Base-by-base conservation (phyloP, 2,888 invertebrate genomes). In the Punctoribates punctum region DNA sequence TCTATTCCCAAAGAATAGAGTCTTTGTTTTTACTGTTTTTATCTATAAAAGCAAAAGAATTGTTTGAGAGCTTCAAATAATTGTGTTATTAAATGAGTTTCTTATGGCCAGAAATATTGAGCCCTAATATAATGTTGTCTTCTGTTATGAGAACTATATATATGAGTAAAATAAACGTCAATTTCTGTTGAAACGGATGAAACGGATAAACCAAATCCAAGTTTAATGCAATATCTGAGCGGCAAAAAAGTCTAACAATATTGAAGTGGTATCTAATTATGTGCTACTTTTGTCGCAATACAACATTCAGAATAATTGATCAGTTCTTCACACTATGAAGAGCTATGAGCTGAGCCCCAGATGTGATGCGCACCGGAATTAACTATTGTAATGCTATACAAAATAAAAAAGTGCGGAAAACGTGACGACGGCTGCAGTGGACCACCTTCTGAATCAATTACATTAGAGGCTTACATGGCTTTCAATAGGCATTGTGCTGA, bases 391-490 rank as follows among this genome's bases (percentile, higher is more conserved):
- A 60, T 60, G 23, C 25, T 4, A 65, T 65, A 34, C 29, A 34
- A 38, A 65, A 38, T 38, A 65, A 65, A 65, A 65, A 42, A 42
- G 42, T 27, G 38, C 38, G 38, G 25, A 60, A 29, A 25, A 60
- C 60, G 17, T 60, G 27, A 60, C 60, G 60, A 60, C 60, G 15
- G 15, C 25, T 65, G 13, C 20, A 29, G n/a, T 65, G 38, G 34
- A 65, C 65, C 65, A 65, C 65, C 34, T 65, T 34, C 38, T 65
- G 34, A 65, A 65, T 65, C 65, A 65, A 65, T 65, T 65, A 65
- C 65, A 65, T 65, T 34, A 34, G 34, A 65, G 62, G 65, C 29
- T 65, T 65, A 27, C n/a, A 38, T 13, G 34, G 65, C 65, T 65
- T 65, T 65, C n/a, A 34, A 34, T n/a, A 15, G 34, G 29, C 34